Conservation (phyloP, 1,140 invertebrate genomes). For the Spodoptera frugiperda region DNA sequence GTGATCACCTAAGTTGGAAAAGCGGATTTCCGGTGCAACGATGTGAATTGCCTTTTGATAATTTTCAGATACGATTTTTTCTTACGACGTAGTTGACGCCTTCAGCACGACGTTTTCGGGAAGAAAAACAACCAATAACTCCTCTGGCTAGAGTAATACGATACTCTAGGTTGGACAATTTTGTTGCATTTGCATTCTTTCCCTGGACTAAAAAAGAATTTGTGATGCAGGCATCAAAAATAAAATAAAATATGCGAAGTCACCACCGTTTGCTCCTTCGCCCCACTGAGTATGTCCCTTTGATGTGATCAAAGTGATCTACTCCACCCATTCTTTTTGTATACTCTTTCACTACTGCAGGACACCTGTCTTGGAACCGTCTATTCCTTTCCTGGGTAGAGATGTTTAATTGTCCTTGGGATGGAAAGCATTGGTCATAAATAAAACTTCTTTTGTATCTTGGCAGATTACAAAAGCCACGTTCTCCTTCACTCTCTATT, state of each 20-base stretch:
- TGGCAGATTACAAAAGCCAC: too few species aligned
- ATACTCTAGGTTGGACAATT: conserved; percentile 30
- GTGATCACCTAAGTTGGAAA: conserved; percentile 34
- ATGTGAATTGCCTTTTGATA: conserved; percentile 31
- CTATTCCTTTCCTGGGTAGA: too few species aligned
- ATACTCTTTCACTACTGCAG: conserved; percentile 9
- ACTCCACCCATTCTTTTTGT: conserved; percentile 33
- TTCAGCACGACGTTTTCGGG: conserved; percentile 33
- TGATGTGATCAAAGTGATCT: conserved; percentile 26
- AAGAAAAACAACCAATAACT: conserved; percentile 23
- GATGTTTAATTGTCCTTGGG: too few species aligned
- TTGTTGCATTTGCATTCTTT: conserved; percentile 16
- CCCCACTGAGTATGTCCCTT: conserved; percentile 21
- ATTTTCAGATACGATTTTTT: conserved; percentile 35
- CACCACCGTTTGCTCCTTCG: neutral
- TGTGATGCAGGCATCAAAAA: too few species aligned
- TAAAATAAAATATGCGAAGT: too few species aligned
- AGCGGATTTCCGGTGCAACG: conserved; percentile 22
- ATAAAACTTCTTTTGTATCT: too few species aligned
- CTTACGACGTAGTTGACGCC: conserved; percentile 32
- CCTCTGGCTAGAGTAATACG: conserved; percentile 18
- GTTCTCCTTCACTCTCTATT: too few species aligned
- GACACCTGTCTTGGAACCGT: neutral
- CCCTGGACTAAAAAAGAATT: neutral
- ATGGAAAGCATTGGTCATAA: too few species aligned